These are phyloP conservation scores for Lepidocolaptes lacrymiger DNA, from an alignment of 2,797 vertebrate genomes.

Conservation along the genomic window DNA sequence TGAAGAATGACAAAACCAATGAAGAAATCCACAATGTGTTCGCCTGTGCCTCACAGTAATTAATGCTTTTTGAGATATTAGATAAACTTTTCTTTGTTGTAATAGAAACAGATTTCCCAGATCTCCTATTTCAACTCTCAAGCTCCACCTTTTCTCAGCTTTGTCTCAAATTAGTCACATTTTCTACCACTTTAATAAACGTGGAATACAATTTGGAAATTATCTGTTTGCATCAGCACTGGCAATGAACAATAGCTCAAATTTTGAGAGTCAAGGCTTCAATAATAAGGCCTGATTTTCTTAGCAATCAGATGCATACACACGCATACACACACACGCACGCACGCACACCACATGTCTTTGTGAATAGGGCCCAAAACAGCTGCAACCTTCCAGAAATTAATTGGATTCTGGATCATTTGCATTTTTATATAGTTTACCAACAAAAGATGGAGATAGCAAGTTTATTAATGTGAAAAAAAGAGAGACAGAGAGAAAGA, in stretches of 20 bases:
- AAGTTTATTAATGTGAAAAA: conserved; percentile 68
- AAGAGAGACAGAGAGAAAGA: conserved; percentile 22
- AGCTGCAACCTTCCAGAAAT: conserved; percentile 76
- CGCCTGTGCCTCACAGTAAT: conserved; percentile 38
- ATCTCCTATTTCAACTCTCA: conserved; percentile 28
- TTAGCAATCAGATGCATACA: conserved; percentile 51
- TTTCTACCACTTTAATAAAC: conserved; percentile 47
- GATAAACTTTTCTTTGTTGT: conserved; percentile 56
- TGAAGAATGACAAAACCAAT: conserved; percentile 44
- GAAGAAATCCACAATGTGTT: conserved; percentile 46
- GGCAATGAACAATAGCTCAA: conserved; percentile 40
- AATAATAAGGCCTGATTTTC: conserved; percentile 71
- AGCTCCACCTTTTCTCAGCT: conserved; percentile 55
- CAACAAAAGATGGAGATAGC: conserved; percentile 74
- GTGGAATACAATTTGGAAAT: conserved; percentile 51
- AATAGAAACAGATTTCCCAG: conserved; percentile 30
- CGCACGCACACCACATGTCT: conserved; percentile 51
- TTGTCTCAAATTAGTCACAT: conserved; percentile 52
- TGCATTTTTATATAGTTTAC: conserved; percentile 78
- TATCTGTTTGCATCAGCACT: conserved; percentile 37
- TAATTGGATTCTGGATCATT: conserved; percentile 77
- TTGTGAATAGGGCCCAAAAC: conserved; percentile 66
- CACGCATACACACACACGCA: not conserved
- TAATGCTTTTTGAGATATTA: conserved; percentile 68
- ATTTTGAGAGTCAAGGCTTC: conserved; percentile 54